Evolutionary conservation across 2,888 invertebrate species (phyloP).

Genomic region (Onchidella celtica): DNA sequence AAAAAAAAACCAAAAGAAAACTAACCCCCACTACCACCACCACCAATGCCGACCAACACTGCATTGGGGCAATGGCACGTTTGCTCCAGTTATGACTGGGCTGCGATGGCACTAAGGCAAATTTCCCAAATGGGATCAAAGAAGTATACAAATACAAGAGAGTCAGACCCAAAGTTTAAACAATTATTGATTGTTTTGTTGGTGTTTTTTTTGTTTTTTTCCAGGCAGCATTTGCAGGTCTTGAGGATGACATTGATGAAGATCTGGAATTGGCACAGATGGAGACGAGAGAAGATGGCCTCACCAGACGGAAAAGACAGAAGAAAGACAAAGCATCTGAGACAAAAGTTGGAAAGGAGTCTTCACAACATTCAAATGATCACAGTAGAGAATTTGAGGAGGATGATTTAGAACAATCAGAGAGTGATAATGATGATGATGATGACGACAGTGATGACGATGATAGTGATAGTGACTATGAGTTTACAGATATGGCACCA

Average conservation of each 20-base stretch:
- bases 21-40: too few species aligned
- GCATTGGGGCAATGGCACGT: too few species aligned
- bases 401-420: slow-evolving; percentile 53
- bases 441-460: slow-evolving; percentile 59
- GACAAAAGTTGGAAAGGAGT: neutral
- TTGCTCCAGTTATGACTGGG: too few species aligned
- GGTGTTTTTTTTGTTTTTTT: too few species aligned
- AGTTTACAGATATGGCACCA: slow-evolving; percentile 65
- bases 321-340: slow-evolving; percentile 3
- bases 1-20: too few species aligned
- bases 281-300: slow-evolving; percentile 58
- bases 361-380: neutral
- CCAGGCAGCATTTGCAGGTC: slow-evolving; percentile 83
- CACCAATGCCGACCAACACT: too few species aligned
- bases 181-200: too few species aligned
- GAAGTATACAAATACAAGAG: too few species aligned
- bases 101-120: too few species aligned
- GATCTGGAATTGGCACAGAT: slow-evolving; percentile 92
- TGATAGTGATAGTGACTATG: slow-evolving; percentile 62
- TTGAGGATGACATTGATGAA: slow-evolving; percentile 88
- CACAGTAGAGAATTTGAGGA: slow-evolving; percentile 46
- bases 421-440: slow-evolving; percentile 46
- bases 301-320: neutral
- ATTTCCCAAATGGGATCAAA: too few species aligned
- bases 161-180: too few species aligned